Conservation (phyloP, 2,888 invertebrate genomes). For the Pterostichus niger region DNA sequence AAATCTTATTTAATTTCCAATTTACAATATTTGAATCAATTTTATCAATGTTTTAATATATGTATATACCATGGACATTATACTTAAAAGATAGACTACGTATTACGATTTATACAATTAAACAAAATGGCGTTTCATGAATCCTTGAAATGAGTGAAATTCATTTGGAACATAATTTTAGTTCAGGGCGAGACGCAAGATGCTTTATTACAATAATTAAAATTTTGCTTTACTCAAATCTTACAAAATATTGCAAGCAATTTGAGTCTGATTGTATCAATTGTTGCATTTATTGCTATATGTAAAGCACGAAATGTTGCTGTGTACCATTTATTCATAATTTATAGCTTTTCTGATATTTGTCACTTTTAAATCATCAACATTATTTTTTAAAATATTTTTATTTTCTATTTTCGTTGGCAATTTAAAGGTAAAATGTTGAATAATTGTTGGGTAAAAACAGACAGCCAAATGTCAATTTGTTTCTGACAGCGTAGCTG, state of each 20-base stretch:
- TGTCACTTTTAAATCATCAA: background rate
- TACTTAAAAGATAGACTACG: conserved; percentile 1
- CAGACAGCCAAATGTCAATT: too few species aligned
- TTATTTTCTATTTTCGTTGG: too few species aligned
- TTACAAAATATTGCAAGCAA: conserved; percentile 52
- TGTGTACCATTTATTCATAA: background rate
- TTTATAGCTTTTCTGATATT: background rate
- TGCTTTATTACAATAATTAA: conserved; percentile 11
- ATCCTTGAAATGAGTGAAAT: conserved; percentile 28
- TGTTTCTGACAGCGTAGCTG: too few species aligned
- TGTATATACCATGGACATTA: conserved; percentile 24
- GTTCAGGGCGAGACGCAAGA: conserved; percentile 9
- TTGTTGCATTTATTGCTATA: conserved; percentile 47
- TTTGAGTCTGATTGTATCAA: conserved; percentile 17
- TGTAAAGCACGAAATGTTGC: conserved; percentile 56
- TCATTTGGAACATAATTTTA: conserved; percentile 59
- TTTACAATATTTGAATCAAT: conserved; percentile 21
- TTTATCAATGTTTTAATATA: conserved; percentile 5
- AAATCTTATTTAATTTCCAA: conserved; percentile 5
- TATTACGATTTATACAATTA: conserved; percentile 32
- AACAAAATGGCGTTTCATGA: conserved; percentile 15
- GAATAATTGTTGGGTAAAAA: too few species aligned
- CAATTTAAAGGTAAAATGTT: too few species aligned
- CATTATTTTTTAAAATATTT: background rate
- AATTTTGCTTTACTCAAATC: conserved; percentile 11